These are phyloP conservation scores for Danio albolineatus DNA, from an alignment of 2,797 vertebrate genomes.

Conservation along the genomic window DNA sequence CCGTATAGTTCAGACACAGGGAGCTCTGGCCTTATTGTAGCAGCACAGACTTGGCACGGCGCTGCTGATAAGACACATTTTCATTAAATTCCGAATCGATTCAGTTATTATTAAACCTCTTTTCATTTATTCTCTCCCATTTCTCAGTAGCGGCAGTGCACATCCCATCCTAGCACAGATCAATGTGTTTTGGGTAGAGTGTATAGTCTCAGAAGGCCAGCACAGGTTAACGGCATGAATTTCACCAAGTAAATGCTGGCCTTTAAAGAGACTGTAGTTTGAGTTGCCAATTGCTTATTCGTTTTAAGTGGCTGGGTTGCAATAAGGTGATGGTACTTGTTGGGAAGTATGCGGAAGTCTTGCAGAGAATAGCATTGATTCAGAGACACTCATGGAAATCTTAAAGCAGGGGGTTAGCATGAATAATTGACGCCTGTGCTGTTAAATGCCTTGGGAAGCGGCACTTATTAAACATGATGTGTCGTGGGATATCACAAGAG, in stretches of 20 bases:
- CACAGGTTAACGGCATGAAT: slow-evolving; percentile 48
- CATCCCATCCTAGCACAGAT: slow-evolving; percentile 50
- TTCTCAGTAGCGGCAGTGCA: slow-evolving; percentile 36
- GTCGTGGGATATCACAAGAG: slow-evolving; percentile 54
- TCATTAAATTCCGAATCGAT: slow-evolving; percentile 60
- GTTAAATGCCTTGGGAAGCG: slow-evolving; percentile 55
- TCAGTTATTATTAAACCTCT: slow-evolving; percentile 61
- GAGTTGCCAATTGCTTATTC: slow-evolving; percentile 20
- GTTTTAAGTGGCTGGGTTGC: slow-evolving; percentile 24
- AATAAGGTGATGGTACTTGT: slow-evolving; percentile 18
- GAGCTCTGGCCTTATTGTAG: slow-evolving; percentile 37
- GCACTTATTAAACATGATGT: slow-evolving; percentile 60
- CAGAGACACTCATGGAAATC: slow-evolving; percentile 39
- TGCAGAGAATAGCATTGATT: slow-evolving; percentile 37
- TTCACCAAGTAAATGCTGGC: slow-evolving; percentile 50
- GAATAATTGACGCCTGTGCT: slow-evolving; percentile 58
- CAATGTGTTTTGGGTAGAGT: slow-evolving; percentile 42
- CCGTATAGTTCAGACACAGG: slow-evolving; percentile 32
- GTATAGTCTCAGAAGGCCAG: slow-evolving; percentile 24
- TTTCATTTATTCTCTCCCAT: slow-evolving; percentile 56
- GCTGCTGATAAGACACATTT: slow-evolving; percentile 56
- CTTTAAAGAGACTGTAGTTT: slow-evolving; percentile 43
- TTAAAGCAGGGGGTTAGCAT: slow-evolving; percentile 42
- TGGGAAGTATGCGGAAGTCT: not conserved
- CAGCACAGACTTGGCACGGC: slow-evolving; percentile 19